phyloP scores from a whole-genome alignment of 2,888 invertebrate species.

The Chrysolina haemoptera region DNA sequence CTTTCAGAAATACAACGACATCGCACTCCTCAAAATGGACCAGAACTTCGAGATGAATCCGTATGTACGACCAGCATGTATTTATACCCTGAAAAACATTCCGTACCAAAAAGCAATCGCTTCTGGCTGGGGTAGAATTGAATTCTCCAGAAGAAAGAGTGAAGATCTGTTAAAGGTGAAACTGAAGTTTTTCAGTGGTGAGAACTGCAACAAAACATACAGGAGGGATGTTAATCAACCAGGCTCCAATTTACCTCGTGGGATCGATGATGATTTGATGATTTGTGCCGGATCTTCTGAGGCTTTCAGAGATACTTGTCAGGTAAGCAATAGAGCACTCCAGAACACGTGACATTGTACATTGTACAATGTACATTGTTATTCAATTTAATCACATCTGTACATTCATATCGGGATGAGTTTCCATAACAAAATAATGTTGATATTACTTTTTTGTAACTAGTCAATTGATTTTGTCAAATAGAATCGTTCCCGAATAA shows the following conservation, averaged over 20 bases:
- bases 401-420: too few relatives aligned
- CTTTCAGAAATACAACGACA: slow-evolving; percentile 70
- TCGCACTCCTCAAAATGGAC: slow-evolving; percentile 69
- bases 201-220: slow-evolving; percentile 65
- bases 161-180: slow-evolving; percentile 69
- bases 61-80: slow-evolving; percentile 70
- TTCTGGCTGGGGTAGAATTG: slow-evolving; percentile 70
- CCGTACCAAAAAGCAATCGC: slow-evolving; percentile 61
- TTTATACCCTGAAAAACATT: slow-evolving; percentile 58
- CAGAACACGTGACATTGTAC: too few relatives aligned
- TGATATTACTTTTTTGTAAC: too few relatives aligned
- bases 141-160: slow-evolving; percentile 56
- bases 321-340: slow-evolving; percentile 67
- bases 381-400: too few relatives aligned
- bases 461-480: too few relatives aligned
- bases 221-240: slow-evolving; percentile 49
- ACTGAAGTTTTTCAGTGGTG: slow-evolving; percentile 62
- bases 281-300: slow-evolving; percentile 70
- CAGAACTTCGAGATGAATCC: slow-evolving; percentile 63
- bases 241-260: slow-evolving; percentile 59
- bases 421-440: too few relatives aligned
- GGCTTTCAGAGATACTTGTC: slow-evolving; percentile 70
- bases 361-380: too few relatives aligned
- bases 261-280: slow-evolving; percentile 67
- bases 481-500: too few relatives aligned